A percentile compares a stretch with the other conserved stretches of the same genome.
These are phyloP conservation scores for Cephus rjabovi DNA, from an alignment of 2,888 invertebrate genomes.

Conservation along the genomic window DNA sequence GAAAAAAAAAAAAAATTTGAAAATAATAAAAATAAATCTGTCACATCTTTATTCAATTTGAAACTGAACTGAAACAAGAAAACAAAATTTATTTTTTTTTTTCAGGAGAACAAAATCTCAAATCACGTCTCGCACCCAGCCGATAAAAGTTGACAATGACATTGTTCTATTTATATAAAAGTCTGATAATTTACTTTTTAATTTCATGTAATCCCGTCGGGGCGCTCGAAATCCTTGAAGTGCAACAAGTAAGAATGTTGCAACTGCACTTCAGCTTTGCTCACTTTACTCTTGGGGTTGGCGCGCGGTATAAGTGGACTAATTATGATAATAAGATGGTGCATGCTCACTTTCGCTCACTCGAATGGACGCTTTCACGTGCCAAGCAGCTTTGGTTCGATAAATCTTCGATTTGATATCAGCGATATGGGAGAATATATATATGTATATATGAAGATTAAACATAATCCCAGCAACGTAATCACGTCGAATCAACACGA, in stretches of 20 bases:
- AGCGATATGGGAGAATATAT: conserved; percentile 3
- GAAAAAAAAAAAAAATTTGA: background rate
- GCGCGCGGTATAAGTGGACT: conserved; percentile 10
- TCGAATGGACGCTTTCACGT: background rate
- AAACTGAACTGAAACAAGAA: background rate
- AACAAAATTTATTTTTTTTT: background rate
- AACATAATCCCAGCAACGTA: conserved; percentile 1
- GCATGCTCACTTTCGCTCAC: conserved; percentile 18
- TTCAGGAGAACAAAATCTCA: background rate
- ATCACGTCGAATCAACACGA: background rate
- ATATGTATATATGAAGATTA: background rate
- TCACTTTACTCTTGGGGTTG: conserved; percentile 9
- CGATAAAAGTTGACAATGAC: background rate
- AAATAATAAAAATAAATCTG: background rate
- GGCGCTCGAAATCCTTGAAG: background rate
- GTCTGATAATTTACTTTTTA: background rate
- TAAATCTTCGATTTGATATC: conserved; percentile 16
- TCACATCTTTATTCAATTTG: background rate
- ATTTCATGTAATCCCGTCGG: background rate
- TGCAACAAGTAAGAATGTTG: background rate
- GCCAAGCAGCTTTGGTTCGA: conserved; percentile 7
- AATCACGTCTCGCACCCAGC: background rate
- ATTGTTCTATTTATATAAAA: background rate
- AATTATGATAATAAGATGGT: conserved; percentile 24
- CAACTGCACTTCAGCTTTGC: background rate